Conservation (phyloP, 2,113 vertebrate genomes). For the Hydrolagus affinis region DNA sequence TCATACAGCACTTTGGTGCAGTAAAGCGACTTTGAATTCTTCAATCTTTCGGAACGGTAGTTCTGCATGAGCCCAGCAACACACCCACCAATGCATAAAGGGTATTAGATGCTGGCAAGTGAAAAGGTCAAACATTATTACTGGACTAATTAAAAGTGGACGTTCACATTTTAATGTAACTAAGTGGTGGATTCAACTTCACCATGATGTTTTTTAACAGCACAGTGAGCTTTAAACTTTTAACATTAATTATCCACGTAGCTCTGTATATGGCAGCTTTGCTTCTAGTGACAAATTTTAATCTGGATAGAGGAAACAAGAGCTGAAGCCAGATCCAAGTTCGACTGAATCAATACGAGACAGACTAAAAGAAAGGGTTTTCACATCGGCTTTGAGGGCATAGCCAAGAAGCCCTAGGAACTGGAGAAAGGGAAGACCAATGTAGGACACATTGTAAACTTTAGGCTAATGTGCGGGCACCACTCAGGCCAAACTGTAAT, state of each 20-base stretch:
- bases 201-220: constrained; percentile 9
- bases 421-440: not conserved
- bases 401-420: not conserved
- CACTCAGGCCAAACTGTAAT: too few species aligned
- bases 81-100: too few species aligned
- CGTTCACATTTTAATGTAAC: not conserved
- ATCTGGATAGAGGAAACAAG: not conserved
- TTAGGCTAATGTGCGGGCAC: too few species aligned
- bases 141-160: not conserved
- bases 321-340: not conserved
- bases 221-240: not conserved
- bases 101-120: not conserved
- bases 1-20: too few species aligned
- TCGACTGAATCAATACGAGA: not conserved
- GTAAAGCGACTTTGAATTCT: too few species aligned
- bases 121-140: not conserved
- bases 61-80: too few species aligned
- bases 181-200: not conserved
- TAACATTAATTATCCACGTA: constrained; percentile 3
- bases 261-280: not conserved
- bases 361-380: not conserved
- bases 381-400: not conserved
- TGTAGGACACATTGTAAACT: too few species aligned
- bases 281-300: not conserved
- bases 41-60: too few species aligned